Percentiles rank a stretch among this genome's conserved stretches.
phyloP scores from a whole-genome alignment of 64 coral and sea anemone genomes.

The Actinia equina region DNA sequence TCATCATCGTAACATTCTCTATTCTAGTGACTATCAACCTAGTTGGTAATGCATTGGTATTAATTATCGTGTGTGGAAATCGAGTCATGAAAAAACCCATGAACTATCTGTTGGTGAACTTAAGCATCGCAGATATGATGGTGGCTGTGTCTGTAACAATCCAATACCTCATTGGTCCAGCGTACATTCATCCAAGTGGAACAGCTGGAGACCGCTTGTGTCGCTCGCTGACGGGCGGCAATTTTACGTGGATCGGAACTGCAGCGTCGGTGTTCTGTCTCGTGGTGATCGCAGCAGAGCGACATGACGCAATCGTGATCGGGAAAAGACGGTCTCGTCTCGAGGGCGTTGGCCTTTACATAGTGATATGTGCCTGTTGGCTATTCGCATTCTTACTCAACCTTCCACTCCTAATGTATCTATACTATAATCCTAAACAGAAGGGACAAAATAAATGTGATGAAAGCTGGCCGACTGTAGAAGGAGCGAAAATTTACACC shows the following conservation, averaged over 20 bases:
- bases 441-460: background rate
- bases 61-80: background rate
- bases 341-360: background rate
- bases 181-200: constrained; percentile 6
- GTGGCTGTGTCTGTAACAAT: constrained; percentile 17
- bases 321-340: background rate
- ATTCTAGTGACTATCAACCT: background rate
- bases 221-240: constrained; percentile 20
- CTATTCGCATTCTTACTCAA: background rate
- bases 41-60: background rate
- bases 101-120: constrained; percentile 20
- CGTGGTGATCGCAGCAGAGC: constrained; percentile 28
- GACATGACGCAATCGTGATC: constrained; percentile 10
- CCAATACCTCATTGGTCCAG: constrained; percentile 13
- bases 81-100: constrained; percentile 7
- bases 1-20: background rate
- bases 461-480: constrained; percentile 3
- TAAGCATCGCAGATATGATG: constrained; percentile 19
- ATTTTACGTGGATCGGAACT: constrained; percentile 20
- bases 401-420: background rate
- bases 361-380: background rate
- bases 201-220: background rate
- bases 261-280: constrained; percentile 21
- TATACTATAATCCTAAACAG: background rate
- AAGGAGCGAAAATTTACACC: constrained; percentile 1